These are phyloP conservation scores for Halisarca cf. caerulea DNA, from an alignment of 37 sponge, comb jelly and placozoan genomes.

Conservation along the genomic window DNA sequence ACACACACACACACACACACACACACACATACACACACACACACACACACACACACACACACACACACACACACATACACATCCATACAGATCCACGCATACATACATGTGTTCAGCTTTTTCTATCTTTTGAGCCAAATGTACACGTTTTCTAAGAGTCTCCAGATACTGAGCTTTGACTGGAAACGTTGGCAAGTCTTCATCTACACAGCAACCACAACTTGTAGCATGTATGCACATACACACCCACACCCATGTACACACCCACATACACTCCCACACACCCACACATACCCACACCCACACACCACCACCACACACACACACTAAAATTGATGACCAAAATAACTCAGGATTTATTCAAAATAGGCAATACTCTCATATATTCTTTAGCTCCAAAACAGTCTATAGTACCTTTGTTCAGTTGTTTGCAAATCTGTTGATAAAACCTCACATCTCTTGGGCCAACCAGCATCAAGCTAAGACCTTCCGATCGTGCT, in stretches of 20 bases:
- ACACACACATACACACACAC: too few species aligned
- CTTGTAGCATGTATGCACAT: neutral
- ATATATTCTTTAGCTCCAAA: too few species aligned
- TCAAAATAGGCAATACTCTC: too few species aligned
- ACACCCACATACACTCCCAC: conserved; percentile 32
- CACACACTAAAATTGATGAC: too few species aligned
- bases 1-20: too few species aligned
- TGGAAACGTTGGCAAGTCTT: conserved; percentile 71
- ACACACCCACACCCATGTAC: conserved; percentile 13
- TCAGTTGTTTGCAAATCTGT: conserved; percentile 76
- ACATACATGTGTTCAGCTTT: conserved; percentile 32
- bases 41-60: conserved; percentile 3
- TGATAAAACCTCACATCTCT: conserved; percentile 73
- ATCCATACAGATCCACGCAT: neutral
- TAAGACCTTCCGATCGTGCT: conserved; percentile 79
- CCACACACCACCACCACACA: too few species aligned
- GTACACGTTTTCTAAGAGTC: conserved; percentile 45
- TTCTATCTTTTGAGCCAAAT: conserved; percentile 63
- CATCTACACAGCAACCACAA: conserved; percentile 16
- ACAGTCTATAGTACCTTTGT: conserved; percentile 71
- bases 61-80: neutral
- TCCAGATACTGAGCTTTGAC: conserved; percentile 52
- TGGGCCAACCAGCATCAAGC: conserved; percentile 89
- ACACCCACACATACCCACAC: conserved; percentile 47
- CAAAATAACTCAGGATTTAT: too few species aligned